Evolutionary conservation across 2,888 invertebrate genomes (phyloP), one percentile per base, ranked within the genome.

Genomic region (Campoletis raptor): DNA sequence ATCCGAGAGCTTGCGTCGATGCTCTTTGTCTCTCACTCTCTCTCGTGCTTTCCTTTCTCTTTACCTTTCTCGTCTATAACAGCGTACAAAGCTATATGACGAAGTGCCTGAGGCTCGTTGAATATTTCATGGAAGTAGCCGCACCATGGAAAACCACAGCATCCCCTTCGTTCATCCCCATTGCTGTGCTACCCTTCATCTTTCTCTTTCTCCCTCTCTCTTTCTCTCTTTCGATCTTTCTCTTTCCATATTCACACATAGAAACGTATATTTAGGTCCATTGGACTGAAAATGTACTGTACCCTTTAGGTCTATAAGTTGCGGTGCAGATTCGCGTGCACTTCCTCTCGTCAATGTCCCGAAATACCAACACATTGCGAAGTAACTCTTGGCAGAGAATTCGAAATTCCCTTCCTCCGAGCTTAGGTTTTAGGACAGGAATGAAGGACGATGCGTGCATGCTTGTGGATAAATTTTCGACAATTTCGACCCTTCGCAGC

Each of bases 71-170:
- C 24, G 15, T 66, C 69, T 86, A 64, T 69, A 83, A 85, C 77
- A 76, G 87, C 84, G 87, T 80, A 85, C 89, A 91, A 91, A 92
- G 92, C 90, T 81, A 74, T 81, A 91, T 90, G 91, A 92, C 91
- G 91, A 91, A 90, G 90, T 91, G 91, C 92, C 90, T 88, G 89
- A 90, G 92, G 92, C 92, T 87, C 90, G 91, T 92, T 93, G 93
- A 92, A 93, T 93, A 93, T 93, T 93, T 93, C 93, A 93, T 93
- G 88, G 40, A 90, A 91, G 89, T 90, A 90, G 90, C 90, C 90
- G 85, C 89, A 88, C 88, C 89, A 90, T 90, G 89, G 89, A 90
- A 90, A 91, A 90, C 90, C 89, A 88, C 88, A 73, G 86, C 80
- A 69, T 81, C 80, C 86, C 83, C 77, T 80, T 67, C 83, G 70